Evolutionary conservation across 2,888 invertebrate genomes (phyloP).

Genomic region (Bibio marci): DNA sequence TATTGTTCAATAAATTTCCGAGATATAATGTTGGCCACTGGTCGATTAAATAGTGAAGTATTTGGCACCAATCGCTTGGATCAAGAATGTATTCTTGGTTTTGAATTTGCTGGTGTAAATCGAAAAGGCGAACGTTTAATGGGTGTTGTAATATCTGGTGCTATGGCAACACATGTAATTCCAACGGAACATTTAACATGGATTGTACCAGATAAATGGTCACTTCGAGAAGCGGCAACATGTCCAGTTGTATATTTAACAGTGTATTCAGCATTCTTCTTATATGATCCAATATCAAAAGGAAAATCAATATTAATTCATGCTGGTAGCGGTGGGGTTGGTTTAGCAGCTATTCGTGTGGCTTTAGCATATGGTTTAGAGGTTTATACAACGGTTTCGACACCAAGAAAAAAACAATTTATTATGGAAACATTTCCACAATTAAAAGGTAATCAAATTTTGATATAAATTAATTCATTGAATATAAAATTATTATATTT

Average conservation of each 20-base stretch:
- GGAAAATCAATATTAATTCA: no score
- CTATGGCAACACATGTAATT: conserved; percentile 32
- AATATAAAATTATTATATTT: no score
- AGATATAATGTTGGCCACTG: no score
- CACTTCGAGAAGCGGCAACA: conserved; percentile 55
- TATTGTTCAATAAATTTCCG: no score
- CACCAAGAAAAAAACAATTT: no score
- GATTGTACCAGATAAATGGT: conserved; percentile 55
- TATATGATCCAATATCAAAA: conserved; percentile 19
- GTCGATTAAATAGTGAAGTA: conserved; percentile 61
- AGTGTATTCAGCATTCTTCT: conserved; percentile 36
- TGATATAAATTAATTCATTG: no score
- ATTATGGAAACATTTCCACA: no score
- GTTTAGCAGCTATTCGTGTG: conserved; percentile 60
- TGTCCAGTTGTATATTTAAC: conserved; percentile 66
- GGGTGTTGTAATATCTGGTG: conserved; percentile 38
- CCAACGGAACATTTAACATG: conserved; percentile 25
- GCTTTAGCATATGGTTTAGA: conserved; percentile 45
- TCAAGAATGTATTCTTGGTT: conserved; percentile 49
- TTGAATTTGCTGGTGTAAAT: conserved; percentile 47
- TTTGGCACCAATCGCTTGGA: conserved; percentile 43
- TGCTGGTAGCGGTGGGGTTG: conserved; percentile 58
- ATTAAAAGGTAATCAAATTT: no score
- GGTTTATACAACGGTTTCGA: conserved; percentile 55
- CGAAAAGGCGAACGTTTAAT: conserved; percentile 42